These are phyloP conservation scores for Trypoxylus dichotomus DNA, from an alignment of 1,140 invertebrate genomes.

Conservation along the genomic window DNA sequence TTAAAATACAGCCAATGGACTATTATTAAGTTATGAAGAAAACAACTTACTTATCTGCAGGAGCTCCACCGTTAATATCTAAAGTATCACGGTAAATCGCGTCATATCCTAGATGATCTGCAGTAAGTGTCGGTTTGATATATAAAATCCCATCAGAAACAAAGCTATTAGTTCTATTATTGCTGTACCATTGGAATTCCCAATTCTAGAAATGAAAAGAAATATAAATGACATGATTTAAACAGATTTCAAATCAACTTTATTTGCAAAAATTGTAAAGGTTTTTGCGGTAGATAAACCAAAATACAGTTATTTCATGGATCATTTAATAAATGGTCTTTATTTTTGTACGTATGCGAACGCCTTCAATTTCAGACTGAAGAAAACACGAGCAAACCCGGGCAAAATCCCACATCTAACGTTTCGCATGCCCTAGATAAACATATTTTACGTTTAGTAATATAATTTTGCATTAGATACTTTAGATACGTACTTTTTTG, in stretches of 20 bases:
- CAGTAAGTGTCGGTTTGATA: constrained; percentile 63
- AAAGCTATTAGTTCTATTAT: constrained; percentile 67
- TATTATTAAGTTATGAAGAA: neutral
- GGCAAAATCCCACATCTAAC: no score
- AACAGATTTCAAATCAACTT: no score
- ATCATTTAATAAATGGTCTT: no score
- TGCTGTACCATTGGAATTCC: constrained; percentile 73
- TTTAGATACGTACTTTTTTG: no score
- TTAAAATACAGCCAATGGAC: neutral
- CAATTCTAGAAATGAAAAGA: constrained; percentile 59
- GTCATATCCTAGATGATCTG: constrained; percentile 60
- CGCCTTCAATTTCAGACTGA: no score
- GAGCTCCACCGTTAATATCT: constrained; percentile 60
- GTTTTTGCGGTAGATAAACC: neutral
- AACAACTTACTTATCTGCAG: constrained; percentile 57
- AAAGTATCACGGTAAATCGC: constrained; percentile 61
- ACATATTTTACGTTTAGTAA: no score
- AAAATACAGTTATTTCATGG: no score
- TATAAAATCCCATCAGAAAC: constrained; percentile 60
- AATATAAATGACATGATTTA: neutral
- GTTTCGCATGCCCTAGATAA: no score
- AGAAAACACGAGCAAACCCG: no score
- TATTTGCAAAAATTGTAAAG: neutral
- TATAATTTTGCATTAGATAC: no score
- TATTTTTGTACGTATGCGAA: no score